phyloP scores from a whole-genome alignment of 1,140 invertebrate genomes.

The Cyclina sinensis region DNA sequence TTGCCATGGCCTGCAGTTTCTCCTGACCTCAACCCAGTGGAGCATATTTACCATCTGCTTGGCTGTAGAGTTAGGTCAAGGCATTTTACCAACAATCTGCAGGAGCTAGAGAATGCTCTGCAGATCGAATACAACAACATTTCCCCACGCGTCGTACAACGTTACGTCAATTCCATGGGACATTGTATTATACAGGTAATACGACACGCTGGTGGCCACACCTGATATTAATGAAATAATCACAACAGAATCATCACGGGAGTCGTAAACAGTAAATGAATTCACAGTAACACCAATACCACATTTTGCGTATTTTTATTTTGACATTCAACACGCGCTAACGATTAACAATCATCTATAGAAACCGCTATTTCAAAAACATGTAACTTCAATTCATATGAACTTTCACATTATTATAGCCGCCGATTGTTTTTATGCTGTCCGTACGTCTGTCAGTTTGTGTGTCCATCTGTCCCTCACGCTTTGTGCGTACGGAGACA shows the following conservation, averaged over 20 bases:
- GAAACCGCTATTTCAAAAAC: too few relatives aligned
- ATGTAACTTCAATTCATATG: too few relatives aligned
- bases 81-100: too few relatives aligned
- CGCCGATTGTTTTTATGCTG: too few relatives aligned
- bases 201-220: slow-evolving; percentile 11
- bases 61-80: not conserved
- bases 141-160: not conserved
- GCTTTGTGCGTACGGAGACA: too few relatives aligned
- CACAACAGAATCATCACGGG: slow-evolving; percentile 8
- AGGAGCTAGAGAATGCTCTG: too few relatives aligned
- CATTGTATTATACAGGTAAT: slow-evolving; percentile 23
- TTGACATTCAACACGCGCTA: not conserved
- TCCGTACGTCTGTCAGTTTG: too few relatives aligned
- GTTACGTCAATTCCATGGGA: too few relatives aligned
- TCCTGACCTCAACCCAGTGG: slow-evolving; percentile 21
- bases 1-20: not conserved
- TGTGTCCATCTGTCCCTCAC: too few relatives aligned
- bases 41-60: not conserved
- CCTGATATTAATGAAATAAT: slow-evolving; percentile 21
- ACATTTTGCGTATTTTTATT: slow-evolving; percentile 32
- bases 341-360: too few relatives aligned
- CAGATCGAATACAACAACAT: not conserved
- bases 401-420: too few relatives aligned
- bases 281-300: slow-evolving; percentile 11
- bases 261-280: not conserved